Evolutionary conservation across 2,797 vertebrate species (phyloP).

Genomic region (Aplochiton taeniatus): DNA sequence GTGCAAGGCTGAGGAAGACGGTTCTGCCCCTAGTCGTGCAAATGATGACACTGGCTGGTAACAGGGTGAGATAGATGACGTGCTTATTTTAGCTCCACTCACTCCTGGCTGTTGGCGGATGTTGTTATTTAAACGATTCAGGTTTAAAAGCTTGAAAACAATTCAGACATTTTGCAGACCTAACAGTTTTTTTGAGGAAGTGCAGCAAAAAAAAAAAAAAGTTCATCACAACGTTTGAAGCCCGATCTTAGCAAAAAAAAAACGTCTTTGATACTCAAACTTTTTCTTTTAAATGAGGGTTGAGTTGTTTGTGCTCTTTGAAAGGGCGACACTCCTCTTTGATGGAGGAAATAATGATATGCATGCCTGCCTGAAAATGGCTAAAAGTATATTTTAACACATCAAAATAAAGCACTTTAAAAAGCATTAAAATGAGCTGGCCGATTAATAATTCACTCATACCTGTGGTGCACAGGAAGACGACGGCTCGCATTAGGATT

Average conservation of each 20-base stretch:
- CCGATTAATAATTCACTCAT: slow-evolving; percentile 85
- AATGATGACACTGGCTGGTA: slow-evolving; percentile 56
- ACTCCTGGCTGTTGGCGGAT: slow-evolving; percentile 61
- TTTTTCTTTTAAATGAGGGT: slow-evolving; percentile 81
- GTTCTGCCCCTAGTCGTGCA: slow-evolving; percentile 46
- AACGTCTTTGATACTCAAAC: slow-evolving; percentile 78
- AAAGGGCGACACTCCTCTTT: slow-evolving; percentile 78
- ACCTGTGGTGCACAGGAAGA: slow-evolving; percentile 84
- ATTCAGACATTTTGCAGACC: slow-evolving; percentile 72
- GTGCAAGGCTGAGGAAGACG: slow-evolving; percentile 45
- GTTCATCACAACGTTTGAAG: slow-evolving; percentile 78
- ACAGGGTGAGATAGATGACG: slow-evolving; percentile 50
- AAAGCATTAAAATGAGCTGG: slow-evolving; percentile 84
- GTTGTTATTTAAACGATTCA: slow-evolving; percentile 77
- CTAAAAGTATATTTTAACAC: slow-evolving; percentile 85
- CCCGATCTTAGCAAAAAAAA: slow-evolving; percentile 67
- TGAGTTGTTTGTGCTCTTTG: slow-evolving; percentile 82
- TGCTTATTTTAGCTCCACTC: slow-evolving; percentile 59
- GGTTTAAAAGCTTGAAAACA: slow-evolving; percentile 75
- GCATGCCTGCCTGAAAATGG: slow-evolving; percentile 82
- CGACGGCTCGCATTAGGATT: slow-evolving; percentile 79
- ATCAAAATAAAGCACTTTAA: slow-evolving; percentile 86
- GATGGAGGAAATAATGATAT: slow-evolving; percentile 82
- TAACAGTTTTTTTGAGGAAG: slow-evolving; percentile 59
- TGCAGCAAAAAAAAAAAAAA: slow-evolving; percentile 60